Percentiles rank a stretch among this genome's conserved stretches.
phyloP scores from a whole-genome alignment of 1,140 invertebrate species.

The Caenorhabditis brenneri region DNA sequence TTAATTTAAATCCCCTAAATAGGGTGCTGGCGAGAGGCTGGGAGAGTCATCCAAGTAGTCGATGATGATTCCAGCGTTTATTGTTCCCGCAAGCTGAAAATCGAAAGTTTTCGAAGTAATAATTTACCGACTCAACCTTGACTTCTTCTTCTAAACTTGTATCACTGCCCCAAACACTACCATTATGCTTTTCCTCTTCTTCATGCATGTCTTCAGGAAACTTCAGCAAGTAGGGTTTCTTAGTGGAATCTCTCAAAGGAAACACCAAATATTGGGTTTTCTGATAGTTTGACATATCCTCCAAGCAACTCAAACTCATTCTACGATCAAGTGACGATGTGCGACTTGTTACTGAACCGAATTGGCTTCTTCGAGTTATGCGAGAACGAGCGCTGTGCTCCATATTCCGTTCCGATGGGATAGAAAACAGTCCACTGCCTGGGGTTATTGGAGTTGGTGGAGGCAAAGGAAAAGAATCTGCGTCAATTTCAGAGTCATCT shows the following conservation, averaged over 20 bases:
- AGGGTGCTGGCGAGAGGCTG: slow-evolving; percentile 45
- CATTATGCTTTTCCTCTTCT: slow-evolving; percentile 47
- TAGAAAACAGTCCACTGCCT: background rate
- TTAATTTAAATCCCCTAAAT: slow-evolving; percentile 12
- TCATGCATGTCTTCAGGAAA: slow-evolving; percentile 56
- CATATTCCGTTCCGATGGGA: background rate
- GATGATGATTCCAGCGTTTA: slow-evolving; percentile 48
- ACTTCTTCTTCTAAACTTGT: slow-evolving; percentile 59
- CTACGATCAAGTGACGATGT: slow-evolving; percentile 44
- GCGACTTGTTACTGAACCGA: slow-evolving; percentile 8
- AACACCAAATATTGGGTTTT: slow-evolving; percentile 58
- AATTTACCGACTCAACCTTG: background rate
- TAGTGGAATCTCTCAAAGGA: slow-evolving; percentile 49
- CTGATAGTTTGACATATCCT: slow-evolving; percentile 52
- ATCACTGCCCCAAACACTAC: slow-evolving; percentile 57
- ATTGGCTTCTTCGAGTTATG: background rate
- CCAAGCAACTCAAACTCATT: slow-evolving; percentile 55
- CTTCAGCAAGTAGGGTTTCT: slow-evolving; percentile 54
- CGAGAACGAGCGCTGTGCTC: background rate
- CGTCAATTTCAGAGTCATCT: slow-evolving; percentile 9
- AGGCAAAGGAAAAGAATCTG: background rate
- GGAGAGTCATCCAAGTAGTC: slow-evolving; percentile 41
- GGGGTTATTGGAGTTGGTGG: background rate
- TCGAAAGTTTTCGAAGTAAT: too few relatives aligned
- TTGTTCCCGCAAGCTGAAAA: slow-evolving; percentile 42